These are phyloP conservation scores for Halichoerus grypus DNA, from an alignment of 2,113 vertebrate genomes.

Conservation along the genomic window DNA sequence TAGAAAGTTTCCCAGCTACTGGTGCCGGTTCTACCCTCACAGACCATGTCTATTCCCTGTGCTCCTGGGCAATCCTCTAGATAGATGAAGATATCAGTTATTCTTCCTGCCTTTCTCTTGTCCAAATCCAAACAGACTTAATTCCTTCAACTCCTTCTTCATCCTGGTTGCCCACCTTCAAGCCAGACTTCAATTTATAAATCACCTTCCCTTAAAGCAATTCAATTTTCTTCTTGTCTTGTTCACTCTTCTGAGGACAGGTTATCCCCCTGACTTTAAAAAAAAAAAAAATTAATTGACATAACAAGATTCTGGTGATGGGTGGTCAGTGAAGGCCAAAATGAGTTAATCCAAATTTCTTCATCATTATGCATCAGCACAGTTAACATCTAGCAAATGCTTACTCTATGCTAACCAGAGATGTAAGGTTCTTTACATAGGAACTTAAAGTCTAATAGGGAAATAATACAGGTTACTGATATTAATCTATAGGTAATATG, in stretches of 20 bases:
- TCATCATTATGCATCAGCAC: not conserved
- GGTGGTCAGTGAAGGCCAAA: not conserved
- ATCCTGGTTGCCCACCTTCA: not conserved
- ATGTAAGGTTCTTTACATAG: constrained; percentile 30
- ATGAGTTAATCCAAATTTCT: constrained; percentile 33
- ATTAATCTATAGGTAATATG: constrained; percentile 46
- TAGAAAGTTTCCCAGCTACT: not conserved
- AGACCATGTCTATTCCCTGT: not conserved
- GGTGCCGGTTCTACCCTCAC: not conserved
- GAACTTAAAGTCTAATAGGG: not conserved
- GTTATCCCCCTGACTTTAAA: not conserved
- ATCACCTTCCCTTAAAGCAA: constrained; percentile 17
- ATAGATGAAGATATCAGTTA: not conserved
- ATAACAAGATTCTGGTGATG: constrained; percentile 11
- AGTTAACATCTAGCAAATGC: constrained; percentile 16
- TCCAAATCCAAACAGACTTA: not conserved
- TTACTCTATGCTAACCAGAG: constrained; percentile 1
- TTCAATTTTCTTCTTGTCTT: not conserved
- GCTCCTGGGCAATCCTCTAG: not conserved
- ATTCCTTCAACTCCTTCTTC: not conserved
- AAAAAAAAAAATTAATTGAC: not conserved
- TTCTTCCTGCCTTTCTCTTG: constrained; percentile 30
- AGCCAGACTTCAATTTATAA: constrained; percentile 50
- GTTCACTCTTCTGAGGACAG: not conserved
- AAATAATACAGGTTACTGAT: constrained; percentile 31